Conservation (phyloP, 2,888 invertebrate species). For the Agriopis aurantiaria region DNA sequence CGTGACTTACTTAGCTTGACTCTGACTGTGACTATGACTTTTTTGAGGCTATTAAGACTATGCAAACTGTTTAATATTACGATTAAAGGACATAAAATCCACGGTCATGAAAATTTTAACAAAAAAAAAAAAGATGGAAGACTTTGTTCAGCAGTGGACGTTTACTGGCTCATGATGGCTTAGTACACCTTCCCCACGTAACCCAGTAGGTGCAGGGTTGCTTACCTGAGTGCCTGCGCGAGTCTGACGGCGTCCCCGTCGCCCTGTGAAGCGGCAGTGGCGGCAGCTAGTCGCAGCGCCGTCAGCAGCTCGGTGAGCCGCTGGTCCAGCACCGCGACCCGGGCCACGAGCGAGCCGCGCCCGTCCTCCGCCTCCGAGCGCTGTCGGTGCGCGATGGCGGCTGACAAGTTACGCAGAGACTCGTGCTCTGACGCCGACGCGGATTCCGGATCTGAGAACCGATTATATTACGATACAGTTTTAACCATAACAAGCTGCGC, state of each 20-base stretch:
- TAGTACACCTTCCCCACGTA: too few relatives aligned
- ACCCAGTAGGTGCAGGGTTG: neutral
- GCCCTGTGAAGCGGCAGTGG: conserved; percentile 74
- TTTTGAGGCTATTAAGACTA: too few relatives aligned
- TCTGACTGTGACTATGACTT: too few relatives aligned
- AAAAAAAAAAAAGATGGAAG: too few relatives aligned
- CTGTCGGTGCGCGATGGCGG: conserved; percentile 91
- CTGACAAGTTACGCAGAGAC: conserved; percentile 92
- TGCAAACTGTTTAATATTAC: too few relatives aligned
- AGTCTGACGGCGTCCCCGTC: conserved; percentile 64
- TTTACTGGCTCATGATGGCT: too few relatives aligned
- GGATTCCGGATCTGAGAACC: conserved; percentile 58
- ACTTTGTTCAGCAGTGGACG: too few relatives aligned
- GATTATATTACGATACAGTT: neutral
- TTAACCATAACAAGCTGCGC: neutral
- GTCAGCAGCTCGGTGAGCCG: conserved; percentile 90
- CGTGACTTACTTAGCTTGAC: too few relatives aligned
- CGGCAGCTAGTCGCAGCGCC: conserved; percentile 88
- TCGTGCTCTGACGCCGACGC: conserved; percentile 85
- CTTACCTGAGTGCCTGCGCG: conserved; percentile 39
- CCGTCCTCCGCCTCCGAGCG: conserved; percentile 87
- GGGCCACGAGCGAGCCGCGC: conserved; percentile 66
- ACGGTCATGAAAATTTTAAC: too few relatives aligned
- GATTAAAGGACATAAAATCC: too few relatives aligned
- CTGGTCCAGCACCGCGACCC: conserved; percentile 85